A percentile compares a stretch with the other conserved stretches of the same genome.
These are phyloP conservation scores for Thecophora atra DNA, from an alignment of 2,888 invertebrate species.

Conservation along the genomic window DNA sequence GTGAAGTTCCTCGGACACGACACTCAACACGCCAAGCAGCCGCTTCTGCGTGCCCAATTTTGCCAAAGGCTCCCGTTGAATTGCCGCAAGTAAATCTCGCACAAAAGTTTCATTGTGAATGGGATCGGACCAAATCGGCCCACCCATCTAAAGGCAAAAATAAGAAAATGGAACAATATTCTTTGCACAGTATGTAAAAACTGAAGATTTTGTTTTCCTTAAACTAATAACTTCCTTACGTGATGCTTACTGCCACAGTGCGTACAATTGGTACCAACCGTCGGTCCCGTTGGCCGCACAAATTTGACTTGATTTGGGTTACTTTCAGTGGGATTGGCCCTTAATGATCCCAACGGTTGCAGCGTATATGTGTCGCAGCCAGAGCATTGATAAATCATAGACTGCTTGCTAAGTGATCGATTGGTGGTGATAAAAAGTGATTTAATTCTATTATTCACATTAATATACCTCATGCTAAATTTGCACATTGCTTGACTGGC, in stretches of 20 bases:
- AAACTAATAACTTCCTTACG: slow-evolving; percentile 69
- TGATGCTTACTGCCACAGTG: slow-evolving; percentile 81
- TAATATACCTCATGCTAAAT: slow-evolving; percentile 76
- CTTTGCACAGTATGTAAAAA: background rate
- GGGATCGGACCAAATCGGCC: slow-evolving; percentile 93
- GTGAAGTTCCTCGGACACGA: slow-evolving; percentile 83
- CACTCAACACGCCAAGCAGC: slow-evolving; percentile 81
- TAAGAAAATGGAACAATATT: background rate
- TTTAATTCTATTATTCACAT: background rate
- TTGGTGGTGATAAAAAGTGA: background rate
- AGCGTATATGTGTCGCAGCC: slow-evolving; percentile 86
- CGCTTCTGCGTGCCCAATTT: slow-evolving; percentile 77
- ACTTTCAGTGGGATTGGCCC: slow-evolving; percentile 70
- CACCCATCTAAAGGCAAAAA: slow-evolving; percentile 75
- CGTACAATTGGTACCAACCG: slow-evolving; percentile 74
- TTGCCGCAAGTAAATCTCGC: slow-evolving; percentile 70
- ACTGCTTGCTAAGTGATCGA: slow-evolving; percentile 74
- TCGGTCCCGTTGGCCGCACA: slow-evolving; percentile 75
- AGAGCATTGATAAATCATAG: slow-evolving; percentile 88
- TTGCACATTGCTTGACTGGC: slow-evolving; percentile 87
- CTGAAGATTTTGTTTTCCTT: background rate
- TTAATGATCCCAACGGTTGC: slow-evolving; percentile 78
- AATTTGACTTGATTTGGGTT: slow-evolving; percentile 72
- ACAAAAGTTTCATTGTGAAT: slow-evolving; percentile 86
- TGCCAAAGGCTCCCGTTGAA: slow-evolving; percentile 64